Conservation (phyloP, 2,113 vertebrate genomes). For the Brienomyrus longianalis region DNA sequence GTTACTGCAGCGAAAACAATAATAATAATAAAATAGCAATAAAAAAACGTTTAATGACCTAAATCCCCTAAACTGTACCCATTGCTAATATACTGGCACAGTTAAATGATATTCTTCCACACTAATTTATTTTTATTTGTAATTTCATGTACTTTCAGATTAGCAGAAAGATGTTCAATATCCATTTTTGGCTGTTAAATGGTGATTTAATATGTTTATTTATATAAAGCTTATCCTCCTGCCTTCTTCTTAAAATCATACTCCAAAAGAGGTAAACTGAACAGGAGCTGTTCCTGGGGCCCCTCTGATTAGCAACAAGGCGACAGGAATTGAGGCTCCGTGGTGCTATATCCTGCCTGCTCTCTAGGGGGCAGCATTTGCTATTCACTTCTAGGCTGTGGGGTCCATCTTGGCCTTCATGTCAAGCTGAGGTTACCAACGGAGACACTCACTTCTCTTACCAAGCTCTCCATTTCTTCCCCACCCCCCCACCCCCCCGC, state of each 20-base stretch:
- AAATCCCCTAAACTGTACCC: background rate
- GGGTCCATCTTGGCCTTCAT: background rate
- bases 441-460: background rate
- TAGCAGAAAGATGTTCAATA: background rate
- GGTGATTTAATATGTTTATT: background rate
- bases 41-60: background rate
- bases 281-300: background rate
- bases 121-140: background rate
- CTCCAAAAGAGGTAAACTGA: background rate
- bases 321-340: background rate
- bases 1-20: background rate
- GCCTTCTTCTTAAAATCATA: background rate
- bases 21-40: background rate
- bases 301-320: background rate
- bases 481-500: background rate
- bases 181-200: background rate
- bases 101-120: background rate
- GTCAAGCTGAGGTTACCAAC: background rate
- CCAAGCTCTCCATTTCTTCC: background rate
- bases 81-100: background rate
- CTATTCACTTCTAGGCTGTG: background rate
- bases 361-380: background rate
- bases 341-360: background rate
- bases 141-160: background rate
- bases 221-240: background rate